phyloP scores from a whole-genome alignment of 2,888 invertebrate genomes.

The Psylliodes chrysocephalus region DNA sequence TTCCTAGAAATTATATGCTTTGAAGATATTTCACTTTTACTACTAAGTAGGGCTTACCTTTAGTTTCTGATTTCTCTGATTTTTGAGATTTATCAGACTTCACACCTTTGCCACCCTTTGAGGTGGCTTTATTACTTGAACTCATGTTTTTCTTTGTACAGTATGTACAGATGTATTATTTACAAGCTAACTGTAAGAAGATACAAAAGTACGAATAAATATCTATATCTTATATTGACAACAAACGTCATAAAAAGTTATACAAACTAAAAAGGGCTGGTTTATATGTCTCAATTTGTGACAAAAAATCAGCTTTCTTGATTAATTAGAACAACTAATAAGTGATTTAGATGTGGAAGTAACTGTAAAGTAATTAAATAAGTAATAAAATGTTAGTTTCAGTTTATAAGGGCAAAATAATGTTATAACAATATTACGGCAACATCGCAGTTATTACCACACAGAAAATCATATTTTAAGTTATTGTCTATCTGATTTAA shows the following conservation, averaged over 20 bases:
- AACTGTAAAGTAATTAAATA: not conserved
- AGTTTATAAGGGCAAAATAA: not conserved
- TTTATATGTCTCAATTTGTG: slow-evolving; percentile 3
- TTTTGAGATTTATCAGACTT: slow-evolving; percentile 63
- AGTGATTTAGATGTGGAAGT: not conserved
- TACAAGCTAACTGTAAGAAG: slow-evolving; percentile 74
- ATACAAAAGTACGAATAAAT: slow-evolving; percentile 55
- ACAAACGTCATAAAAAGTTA: slow-evolving; percentile 11
- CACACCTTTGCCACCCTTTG: slow-evolving; percentile 68
- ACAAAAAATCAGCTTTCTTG: slow-evolving; percentile 12
- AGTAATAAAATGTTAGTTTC: not conserved
- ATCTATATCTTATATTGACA: slow-evolving; percentile 32
- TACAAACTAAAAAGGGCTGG: not conserved
- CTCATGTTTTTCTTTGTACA: slow-evolving; percentile 76
- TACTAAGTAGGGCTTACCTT: slow-evolving; percentile 49
- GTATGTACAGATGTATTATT: slow-evolving; percentile 83
- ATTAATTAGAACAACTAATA: not conserved
- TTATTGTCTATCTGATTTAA: slow-evolving; percentile 35
- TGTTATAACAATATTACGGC: slow-evolving; percentile 41
- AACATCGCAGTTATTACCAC: slow-evolving; percentile 48
- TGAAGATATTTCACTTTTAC: not conserved
- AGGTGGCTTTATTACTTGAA: slow-evolving; percentile 76
- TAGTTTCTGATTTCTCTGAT: slow-evolving; percentile 61
- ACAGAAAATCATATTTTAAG: slow-evolving; percentile 31
- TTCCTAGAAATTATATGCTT: slow-evolving; percentile 48